Base-by-base conservation (phyloP, 2,888 invertebrate genomes). In the Drosophila anceps region DNA sequence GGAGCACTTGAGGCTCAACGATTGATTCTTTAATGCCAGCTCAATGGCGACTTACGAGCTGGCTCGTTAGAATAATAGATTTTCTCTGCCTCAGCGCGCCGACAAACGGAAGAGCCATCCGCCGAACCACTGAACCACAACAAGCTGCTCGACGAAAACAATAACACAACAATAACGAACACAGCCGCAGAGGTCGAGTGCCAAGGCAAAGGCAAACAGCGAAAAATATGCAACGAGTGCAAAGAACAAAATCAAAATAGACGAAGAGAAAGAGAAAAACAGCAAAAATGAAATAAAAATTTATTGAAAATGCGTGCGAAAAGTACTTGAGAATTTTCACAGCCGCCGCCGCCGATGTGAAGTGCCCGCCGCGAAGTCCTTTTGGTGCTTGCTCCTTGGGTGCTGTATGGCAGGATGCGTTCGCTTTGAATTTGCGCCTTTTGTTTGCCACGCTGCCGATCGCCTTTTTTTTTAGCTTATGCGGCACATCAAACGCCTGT, bases 241-340 rank as follows among this genome's bases (percentile, higher is more conserved):
- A 18, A 37, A 41, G 3, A 18, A 41, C 4, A 4, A 31, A 31
- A 5, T 7, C 4, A 8, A 41, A 20, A 6, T 6, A 6, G 35
- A 44, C 13, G 5, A 33, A 51, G 43, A 50, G 24, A 9, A 1
- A 20, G 6, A 53, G 48, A 63, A 53, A 41, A 48, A 27, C 48
- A 39, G 35, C 10, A 48, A 44, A 55, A 53, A 37, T 20, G 44
- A 35, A 58, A 53, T 57, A 57, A 29, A 76, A 73, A 69, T 69
- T 64, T 73, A 86, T 83, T 79, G 84, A 86, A 87, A 83, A 82
- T 84, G 79, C 84, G 81, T 78, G 73, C 54, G 65, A 76, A 78
- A 83, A 73, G 48, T 53, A 53, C 76, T 73, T 73, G 70, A 76
- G 59, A 65, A 76, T 60, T 62, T 70, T 79, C 65, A 46, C 69